Base-by-base conservation (phyloP, 2,113 vertebrate genomes). In the Salvelinus fontinalis region DNA sequence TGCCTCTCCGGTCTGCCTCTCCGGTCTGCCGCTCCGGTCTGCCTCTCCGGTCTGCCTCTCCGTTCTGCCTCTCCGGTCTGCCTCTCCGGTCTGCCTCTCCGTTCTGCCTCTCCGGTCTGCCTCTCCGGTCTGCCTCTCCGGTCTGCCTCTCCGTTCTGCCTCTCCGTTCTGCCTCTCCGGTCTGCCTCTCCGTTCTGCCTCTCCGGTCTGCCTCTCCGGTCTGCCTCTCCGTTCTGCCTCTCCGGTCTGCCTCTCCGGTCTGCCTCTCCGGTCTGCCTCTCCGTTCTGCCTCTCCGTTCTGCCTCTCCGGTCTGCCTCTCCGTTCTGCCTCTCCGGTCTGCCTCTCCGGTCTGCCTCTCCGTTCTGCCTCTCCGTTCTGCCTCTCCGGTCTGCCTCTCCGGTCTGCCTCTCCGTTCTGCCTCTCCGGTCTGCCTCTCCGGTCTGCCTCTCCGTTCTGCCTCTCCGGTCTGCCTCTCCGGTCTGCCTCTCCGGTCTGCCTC, bases 1-100 rank as follows among this genome's bases (percentile, higher is more conserved):
- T 78, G 62, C 34, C 66, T 65, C 62, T 71, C 71, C 44, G 27
- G 73, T 75, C 73, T 78, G 57, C 34, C 66, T 65, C 72, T 86
- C 6, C 34, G 34, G 6, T 34, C 73, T 78, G 62, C 34, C 66
- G 60, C 62, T 71, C 71, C 44, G 27, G 73, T 75, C 73, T 78
- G 62, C 34, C 66, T 65, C 72, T 86, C 6, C 34, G 34, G 31
- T 34, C 73, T 78, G 62, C 34, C 66, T 65, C 62, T 71, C 71
- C 44, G 27, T 71, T 75, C 73, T 78, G 62, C 34, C 66, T 65
- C 72, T 86, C 34, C 34, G 34, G 34, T 34, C 73, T 78, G 62
- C 34, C 66, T 65, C 72, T 86, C 1, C 24, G 24, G 1, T 26
- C 24, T 26, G 24, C 24, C 24, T 26, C 62, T 71, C 71, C 44